Evolutionary conservation across 1,140 invertebrate genomes (phyloP).

Genomic region (Drosophila takahashii): DNA sequence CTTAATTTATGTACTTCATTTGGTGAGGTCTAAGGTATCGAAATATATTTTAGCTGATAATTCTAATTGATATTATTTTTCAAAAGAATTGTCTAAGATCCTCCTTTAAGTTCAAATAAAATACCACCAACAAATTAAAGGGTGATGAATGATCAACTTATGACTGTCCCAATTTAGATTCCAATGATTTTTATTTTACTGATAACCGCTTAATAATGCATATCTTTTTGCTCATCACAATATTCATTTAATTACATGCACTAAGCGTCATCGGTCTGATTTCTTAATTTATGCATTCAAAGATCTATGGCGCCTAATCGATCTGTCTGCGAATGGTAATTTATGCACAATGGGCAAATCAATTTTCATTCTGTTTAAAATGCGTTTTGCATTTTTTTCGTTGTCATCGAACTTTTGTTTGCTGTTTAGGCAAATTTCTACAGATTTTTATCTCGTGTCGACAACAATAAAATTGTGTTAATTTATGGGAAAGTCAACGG

Average conservation of each 20-base stretch:
- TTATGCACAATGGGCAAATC: conserved; percentile 69
- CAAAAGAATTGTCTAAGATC: too few species aligned
- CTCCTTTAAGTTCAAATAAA: too few species aligned
- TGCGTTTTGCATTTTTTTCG: conserved; percentile 41
- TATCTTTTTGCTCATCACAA: conserved; percentile 15
- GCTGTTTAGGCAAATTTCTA: conserved; percentile 79
- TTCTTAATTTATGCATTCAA: conserved; percentile 49
- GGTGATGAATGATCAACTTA: neutral
- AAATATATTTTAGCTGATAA: too few species aligned
- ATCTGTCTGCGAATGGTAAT: conserved; percentile 44
- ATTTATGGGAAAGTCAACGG: conserved; percentile 71
- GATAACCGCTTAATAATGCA: conserved; percentile 1
- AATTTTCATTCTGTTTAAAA: conserved; percentile 70
- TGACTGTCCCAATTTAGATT: neutral
- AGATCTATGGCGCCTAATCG: conserved; percentile 42
- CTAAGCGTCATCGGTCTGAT: conserved; percentile 51
- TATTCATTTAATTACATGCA: conserved; percentile 56
- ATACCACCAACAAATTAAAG: neutral
- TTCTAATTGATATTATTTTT: too few species aligned
- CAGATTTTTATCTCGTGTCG: conserved; percentile 76
- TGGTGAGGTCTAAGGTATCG: too few species aligned
- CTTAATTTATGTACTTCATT: neutral
- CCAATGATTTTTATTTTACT: conserved; percentile 3
- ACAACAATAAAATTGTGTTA: conserved; percentile 82
- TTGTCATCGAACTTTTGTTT: conserved; percentile 62